Evolutionary conservation across 2,113 vertebrate species (phyloP).

Genomic region (Tursiops truncatus): DNA sequence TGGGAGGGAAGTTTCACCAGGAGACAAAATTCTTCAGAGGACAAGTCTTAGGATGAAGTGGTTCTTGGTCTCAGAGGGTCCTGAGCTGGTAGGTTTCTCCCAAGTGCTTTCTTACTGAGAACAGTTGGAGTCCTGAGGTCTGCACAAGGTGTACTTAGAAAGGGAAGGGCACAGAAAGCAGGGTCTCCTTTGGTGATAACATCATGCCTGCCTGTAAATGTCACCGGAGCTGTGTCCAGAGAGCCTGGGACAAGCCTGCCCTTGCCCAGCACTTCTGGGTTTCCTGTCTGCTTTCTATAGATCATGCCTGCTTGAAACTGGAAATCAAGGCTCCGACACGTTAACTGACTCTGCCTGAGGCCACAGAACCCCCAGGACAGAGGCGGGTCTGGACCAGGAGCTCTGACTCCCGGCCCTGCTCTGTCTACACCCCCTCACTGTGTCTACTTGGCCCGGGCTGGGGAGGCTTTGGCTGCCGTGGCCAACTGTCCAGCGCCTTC

Average conservation of each 20-base stretch:
- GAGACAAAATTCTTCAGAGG: not conserved
- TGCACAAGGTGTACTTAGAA: not conserved
- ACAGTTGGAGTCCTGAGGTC: not conserved
- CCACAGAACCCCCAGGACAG: not conserved
- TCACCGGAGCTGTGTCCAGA: not conserved
- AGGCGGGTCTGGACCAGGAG: not conserved
- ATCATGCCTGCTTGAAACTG: not conserved
- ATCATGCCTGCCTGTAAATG: not conserved
- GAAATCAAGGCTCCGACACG: not conserved
- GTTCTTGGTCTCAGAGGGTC: not conserved
- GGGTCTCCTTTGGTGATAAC: not conserved
- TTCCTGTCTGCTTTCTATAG: not conserved
- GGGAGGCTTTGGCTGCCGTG: not conserved
- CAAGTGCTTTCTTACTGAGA: not conserved
- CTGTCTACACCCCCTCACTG: not conserved
- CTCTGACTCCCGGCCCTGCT: too few species aligned
- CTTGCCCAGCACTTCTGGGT: accelerated
- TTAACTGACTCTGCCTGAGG: not conserved
- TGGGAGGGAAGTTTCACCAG: not conserved
- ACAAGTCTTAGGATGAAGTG: not conserved
- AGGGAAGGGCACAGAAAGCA: not conserved
- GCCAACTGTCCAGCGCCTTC: accelerated
- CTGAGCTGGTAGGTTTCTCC: not conserved
- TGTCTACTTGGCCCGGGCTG: not conserved
- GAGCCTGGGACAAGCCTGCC: not conserved